Evolutionary conservation across 1,140 invertebrate genomes (phyloP), one percentile per base, ranked within the genome.

Genomic region (Daktulosphaira vitifoliae): DNA sequence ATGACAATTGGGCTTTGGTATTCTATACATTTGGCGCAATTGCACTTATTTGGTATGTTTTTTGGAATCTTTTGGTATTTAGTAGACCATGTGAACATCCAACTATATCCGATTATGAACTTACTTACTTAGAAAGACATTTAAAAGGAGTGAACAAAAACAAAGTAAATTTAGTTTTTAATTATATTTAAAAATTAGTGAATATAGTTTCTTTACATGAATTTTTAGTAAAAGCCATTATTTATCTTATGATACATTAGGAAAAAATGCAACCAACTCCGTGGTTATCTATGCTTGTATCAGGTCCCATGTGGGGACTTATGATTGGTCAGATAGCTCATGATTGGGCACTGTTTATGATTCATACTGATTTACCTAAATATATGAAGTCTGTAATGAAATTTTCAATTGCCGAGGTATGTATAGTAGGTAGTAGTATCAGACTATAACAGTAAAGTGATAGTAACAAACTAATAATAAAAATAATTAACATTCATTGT

Each of bases 281-380:
- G 3, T 87, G 85, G 85, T 74, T 76, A 46, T 72, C 76, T 1
- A 80, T 89, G 46, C 69, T 86, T 1, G 81, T 78, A 18, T 87
- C 84, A 20, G 71, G 78, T 5, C 82, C 86, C 7, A 78, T 88
- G 2, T 86, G 83, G 83, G 83, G 83, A 4, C 69, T 80, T 9
- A 74, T 80, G 33, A 76, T 81, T 26, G 82, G 81, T 25, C 85
- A 84, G 71, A 81, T 92, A 71, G 89, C 89, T 18, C 89, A 94
- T 76, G 91, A 95, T 75, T 96, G 92, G 91, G 90, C 89, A 29
- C 91, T 93, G 74, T 96, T 95, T 72, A 95, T 90, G 22, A 77
- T 86, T 68, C 74, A 86, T 13, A 83, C 81, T n/a, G 80, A 82
- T 68, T 73, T 87, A 13, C 86, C 85, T 0, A 83, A 81, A 25